Base-by-base conservation (phyloP, 2,797 vertebrate species). In the Fringilla coelebs region DNA sequence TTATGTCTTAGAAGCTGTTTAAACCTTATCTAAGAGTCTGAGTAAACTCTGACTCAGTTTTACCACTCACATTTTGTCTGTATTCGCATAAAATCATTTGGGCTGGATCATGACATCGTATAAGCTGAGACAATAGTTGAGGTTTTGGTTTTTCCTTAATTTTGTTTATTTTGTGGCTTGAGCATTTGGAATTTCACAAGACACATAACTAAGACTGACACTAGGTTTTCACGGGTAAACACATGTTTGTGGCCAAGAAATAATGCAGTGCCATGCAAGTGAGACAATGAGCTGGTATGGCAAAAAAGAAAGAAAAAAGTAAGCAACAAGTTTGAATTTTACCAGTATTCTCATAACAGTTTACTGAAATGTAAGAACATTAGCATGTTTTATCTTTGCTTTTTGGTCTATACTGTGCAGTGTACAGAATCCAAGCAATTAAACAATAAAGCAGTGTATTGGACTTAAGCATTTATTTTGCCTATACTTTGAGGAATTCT, bases 111-210 rank as follows among this genome's bases (percentile, higher is more conserved):
- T 89, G 90, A 80, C 81, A 95, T 55, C 51, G 3, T 81, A 92
- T 40, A 73, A 93, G 66, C 72, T 84, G 88, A 95, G 89, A 97
- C 94, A 92, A 94, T 92, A 86, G 75, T 58, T 86, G 95, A 91
- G 94, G 96, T 92, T 96, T 95, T 83, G 96, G 73, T 90, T 96
- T 96, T 93, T 92, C 85, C 87, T 88, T 91, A 75, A 77, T 92
- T 91, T 86, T 96, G 95, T 93, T 96, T 96, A 54, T 88, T 84
- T 94, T 95, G 96, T 95, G 96, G 95, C 46, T 91, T 88, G 68
- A 91, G 68, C 87, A 34, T 95, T 96, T 94, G 65, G 87, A 93
- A 88, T 96, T 96, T 96, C 95, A 97, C 86, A 97, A 96, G 92
- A 95, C 68, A 34, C 60, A 61, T 61, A 96, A 91, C 49, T 88